These are phyloP conservation scores for Molorchus minor DNA, from an alignment of 2,888 invertebrate species.

Conservation along the genomic window DNA sequence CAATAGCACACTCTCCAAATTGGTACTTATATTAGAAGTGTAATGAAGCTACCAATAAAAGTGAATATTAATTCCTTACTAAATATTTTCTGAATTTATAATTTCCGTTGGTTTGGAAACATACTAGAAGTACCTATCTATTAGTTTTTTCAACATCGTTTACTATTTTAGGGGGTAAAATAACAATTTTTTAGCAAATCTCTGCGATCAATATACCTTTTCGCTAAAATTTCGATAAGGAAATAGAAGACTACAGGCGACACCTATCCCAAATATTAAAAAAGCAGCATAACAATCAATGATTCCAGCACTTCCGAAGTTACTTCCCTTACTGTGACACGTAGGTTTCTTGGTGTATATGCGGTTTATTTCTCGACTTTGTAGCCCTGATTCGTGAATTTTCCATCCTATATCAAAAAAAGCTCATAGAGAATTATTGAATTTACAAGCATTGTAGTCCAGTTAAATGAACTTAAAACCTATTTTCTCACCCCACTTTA, in stretches of 20 bases:
- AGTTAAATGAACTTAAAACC: too few relatives aligned
- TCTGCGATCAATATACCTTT: not conserved
- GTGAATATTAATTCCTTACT: too few relatives aligned
- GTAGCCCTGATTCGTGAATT: slow-evolving; percentile 69
- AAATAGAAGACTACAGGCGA: slow-evolving; percentile 29
- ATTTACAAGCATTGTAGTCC: not conserved
- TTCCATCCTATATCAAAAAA: too few relatives aligned
- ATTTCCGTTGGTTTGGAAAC: too few relatives aligned
- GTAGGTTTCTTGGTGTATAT: slow-evolving; percentile 69
- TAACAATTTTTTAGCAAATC: too few relatives aligned
- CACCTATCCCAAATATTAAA: slow-evolving; percentile 47
- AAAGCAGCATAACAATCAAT: slow-evolving; percentile 68
- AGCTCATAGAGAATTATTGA: not conserved
- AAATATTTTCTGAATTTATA: too few relatives aligned
- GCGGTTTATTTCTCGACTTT: slow-evolving; percentile 65
- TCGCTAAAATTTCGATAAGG: slow-evolving; percentile 28
- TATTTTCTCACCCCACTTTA: slow-evolving; percentile 65
- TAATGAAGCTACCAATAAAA: too few relatives aligned
- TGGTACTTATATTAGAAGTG: too few relatives aligned
- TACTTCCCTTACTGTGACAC: slow-evolving; percentile 67
- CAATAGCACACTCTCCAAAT: too few relatives aligned
- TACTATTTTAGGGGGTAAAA: too few relatives aligned
- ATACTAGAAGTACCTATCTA: too few relatives aligned
- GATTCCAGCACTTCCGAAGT: slow-evolving; percentile 70
- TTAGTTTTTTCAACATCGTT: too few relatives aligned